phyloP scores from a whole-genome alignment of 2,797 vertebrate species.

The Antrozous pallidus region DNA sequence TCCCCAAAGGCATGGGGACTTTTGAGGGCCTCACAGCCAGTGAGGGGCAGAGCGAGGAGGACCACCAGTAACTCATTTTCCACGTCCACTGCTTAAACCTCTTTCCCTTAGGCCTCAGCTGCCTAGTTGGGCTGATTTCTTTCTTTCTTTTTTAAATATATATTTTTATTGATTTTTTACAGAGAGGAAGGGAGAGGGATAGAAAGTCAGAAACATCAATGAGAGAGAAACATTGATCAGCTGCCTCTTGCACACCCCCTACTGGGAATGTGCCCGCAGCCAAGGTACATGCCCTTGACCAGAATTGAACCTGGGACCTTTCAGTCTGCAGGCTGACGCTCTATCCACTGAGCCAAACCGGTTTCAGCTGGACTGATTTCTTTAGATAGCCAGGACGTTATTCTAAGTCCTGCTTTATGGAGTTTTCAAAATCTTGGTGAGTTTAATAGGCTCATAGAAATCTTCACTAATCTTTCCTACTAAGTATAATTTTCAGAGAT shows the following conservation, averaged over 20 bases:
- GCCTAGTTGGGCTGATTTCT: neutral
- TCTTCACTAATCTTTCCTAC: neutral
- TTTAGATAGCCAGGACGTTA: neutral
- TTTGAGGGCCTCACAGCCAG: neutral
- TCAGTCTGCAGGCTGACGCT: no score
- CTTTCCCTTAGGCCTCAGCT: neutral
- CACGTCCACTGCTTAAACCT: no score
- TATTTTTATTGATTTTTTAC: no score
- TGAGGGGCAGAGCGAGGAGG: neutral
- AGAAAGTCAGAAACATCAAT: no score
- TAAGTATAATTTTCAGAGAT: neutral
- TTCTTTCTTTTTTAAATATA: no score
- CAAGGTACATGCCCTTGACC: no score
- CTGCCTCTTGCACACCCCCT: no score
- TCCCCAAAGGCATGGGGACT: neutral
- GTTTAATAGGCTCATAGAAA: neutral
- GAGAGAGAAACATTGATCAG: no score
- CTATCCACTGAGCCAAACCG: no score
- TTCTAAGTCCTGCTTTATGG: slow-evolving; percentile 41
- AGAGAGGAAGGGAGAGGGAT: no score
- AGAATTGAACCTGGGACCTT: no score
- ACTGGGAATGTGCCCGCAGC: no score
- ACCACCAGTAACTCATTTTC: neutral
- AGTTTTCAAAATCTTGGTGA: slow-evolving; percentile 53
- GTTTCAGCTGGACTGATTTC: neutral